These are phyloP conservation scores for Oppia nitens DNA, from an alignment of 1,140 invertebrate genomes.

Conservation along the genomic window DNA sequence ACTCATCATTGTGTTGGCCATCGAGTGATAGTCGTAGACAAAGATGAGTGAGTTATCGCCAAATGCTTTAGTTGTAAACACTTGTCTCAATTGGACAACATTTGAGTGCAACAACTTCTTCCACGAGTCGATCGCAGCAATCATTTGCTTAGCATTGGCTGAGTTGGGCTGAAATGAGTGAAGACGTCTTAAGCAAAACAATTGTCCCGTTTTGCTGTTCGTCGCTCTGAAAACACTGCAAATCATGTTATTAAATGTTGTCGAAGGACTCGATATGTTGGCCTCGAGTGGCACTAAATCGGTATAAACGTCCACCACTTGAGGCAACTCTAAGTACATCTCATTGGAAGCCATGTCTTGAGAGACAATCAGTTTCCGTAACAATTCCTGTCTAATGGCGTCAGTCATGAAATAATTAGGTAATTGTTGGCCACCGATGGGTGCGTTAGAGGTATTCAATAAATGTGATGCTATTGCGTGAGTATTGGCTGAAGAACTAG, in stretches of 20 bases:
- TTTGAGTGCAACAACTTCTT: conserved; percentile 83
- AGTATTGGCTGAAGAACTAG: background rate
- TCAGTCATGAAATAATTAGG: conserved; percentile 13
- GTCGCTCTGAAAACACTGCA: conserved; percentile 81
- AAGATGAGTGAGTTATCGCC: conserved; percentile 89
- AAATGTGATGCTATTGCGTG: background rate
- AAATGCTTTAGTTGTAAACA: conserved; percentile 88
- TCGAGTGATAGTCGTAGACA: conserved; percentile 88
- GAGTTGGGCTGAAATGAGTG: conserved; percentile 39
- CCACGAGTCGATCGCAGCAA: conserved; percentile 51
- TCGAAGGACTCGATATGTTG: conserved; percentile 37
- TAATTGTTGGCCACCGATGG: background rate
- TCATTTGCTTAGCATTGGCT: conserved; percentile 13
- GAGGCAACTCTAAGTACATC: conserved; percentile 47
- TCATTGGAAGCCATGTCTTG: conserved; percentile 2
- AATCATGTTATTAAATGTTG: conserved; percentile 47
- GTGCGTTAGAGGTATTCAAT: no score
- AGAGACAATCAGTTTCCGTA: conserved; percentile 1
- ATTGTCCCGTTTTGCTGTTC: conserved; percentile 64
- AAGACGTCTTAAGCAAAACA: conserved; percentile 69
- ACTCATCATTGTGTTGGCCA: conserved; percentile 64
- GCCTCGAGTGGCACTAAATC: conserved; percentile 68
- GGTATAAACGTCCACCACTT: conserved; percentile 72
- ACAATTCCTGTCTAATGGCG: conserved; percentile 8
- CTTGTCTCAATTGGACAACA: conserved; percentile 72